Percentiles rank a stretch among this genome's conserved stretches.
phyloP scores from a whole-genome alignment of 2,797 vertebrate genomes.

The Lates japonicus region DNA sequence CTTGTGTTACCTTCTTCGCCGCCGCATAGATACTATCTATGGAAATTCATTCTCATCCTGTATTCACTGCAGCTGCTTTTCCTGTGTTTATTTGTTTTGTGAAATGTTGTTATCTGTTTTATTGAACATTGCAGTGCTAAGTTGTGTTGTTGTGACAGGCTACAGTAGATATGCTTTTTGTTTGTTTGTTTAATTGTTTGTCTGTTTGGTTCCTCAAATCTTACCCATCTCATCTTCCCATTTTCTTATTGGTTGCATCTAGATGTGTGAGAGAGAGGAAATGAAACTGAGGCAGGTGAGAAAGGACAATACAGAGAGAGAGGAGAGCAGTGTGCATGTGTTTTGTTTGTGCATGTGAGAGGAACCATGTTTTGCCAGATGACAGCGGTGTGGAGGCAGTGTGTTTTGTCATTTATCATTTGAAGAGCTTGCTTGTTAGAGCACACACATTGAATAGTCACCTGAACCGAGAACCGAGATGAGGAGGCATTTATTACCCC shows the following conservation, averaged over 20 bases:
- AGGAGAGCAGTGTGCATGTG: not conserved
- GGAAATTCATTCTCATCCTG: conserved; percentile 15
- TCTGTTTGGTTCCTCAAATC: conserved; percentile 11
- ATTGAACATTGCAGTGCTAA: conserved; percentile 20
- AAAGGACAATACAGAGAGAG: not conserved
- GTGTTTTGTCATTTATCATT: conserved; percentile 75
- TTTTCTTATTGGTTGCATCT: conserved; percentile 13
- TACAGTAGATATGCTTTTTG: not conserved
- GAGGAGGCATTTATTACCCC: conserved; percentile 67
- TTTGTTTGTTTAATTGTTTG: not conserved
- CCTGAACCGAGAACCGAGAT: conserved; percentile 62
- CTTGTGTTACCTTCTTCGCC: too few relatives aligned
- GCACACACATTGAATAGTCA: conserved; percentile 66
- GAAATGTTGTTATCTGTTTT: conserved; percentile 16
- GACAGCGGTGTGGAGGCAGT: conserved; percentile 58
- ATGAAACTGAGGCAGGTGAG: conserved; percentile 35
- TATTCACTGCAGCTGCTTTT: not conserved
- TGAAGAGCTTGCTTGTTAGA: conserved; percentile 69
- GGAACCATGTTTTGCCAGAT: conserved; percentile 48
- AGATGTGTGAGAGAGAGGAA: conserved; percentile 19
- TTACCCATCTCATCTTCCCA: not conserved
- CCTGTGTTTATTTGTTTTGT: conserved; percentile 27
- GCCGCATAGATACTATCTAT: not conserved
- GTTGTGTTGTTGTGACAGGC: not conserved
- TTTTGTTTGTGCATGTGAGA: not conserved